Percentiles rank a stretch among this genome's conserved stretches.
phyloP scores from a whole-genome alignment of 2,888 invertebrate species.

The Palloptera scutellata region DNA sequence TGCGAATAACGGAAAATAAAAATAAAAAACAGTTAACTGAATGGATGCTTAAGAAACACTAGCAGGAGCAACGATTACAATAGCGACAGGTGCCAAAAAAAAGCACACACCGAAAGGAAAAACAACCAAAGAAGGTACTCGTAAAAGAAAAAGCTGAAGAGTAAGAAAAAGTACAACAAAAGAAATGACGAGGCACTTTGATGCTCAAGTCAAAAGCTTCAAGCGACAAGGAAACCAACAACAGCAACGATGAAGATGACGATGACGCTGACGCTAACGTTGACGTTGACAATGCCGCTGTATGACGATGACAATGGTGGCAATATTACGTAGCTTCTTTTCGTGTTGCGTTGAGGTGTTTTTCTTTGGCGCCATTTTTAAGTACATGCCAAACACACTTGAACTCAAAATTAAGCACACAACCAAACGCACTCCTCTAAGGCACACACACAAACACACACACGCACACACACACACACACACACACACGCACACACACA shows the following conservation, averaged over 20 bases:
- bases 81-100: not conserved
- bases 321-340: too few species aligned
- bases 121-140: constrained; percentile 4
- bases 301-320: too few species aligned
- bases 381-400: not conserved
- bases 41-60: too few species aligned
- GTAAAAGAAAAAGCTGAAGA: not conserved
- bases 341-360: not conserved
- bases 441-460: not conserved
- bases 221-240: not conserved
- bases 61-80: constrained; percentile 16
- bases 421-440: not conserved
- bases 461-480: not conserved
- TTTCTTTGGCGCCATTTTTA: constrained; percentile 3
- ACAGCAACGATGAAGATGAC: not conserved
- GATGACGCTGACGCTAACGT: too few species aligned
- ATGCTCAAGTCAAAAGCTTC: not conserved
- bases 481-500: not conserved
- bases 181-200: not conserved
- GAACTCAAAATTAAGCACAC: constrained; percentile 5
- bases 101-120: not conserved
- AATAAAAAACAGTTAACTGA: too few species aligned
- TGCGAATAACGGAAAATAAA: too few species aligned
- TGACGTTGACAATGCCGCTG: too few species aligned
- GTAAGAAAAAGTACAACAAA: not conserved